Evolutionary conservation across 2,113 vertebrate species (phyloP), one percentile per base, ranked within the genome.

Genomic region (Condylura cristata): DNA sequence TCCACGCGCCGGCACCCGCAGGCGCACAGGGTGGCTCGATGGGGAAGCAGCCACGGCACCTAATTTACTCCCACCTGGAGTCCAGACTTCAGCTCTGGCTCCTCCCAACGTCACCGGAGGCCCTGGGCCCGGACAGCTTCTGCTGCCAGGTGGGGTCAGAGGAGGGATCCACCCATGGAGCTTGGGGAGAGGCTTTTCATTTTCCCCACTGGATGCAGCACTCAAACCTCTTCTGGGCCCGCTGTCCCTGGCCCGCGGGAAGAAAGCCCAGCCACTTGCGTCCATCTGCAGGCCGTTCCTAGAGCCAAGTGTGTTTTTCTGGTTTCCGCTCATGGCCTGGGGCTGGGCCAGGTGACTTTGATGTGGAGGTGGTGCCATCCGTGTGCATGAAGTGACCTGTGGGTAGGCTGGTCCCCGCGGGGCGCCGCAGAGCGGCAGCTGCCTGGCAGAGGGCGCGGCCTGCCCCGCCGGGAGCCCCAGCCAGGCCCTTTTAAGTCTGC

Each of bases 381-480:
- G 60, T 79, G 94, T 83, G 78, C 81, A 39, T 53, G 97, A 72
- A 89, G 96, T 97, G 97, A 97, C 96, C 76, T 34, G 97, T 92
- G 60, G 86, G 81, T 96, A 92, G 86, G 96, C 81, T 93, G 96
- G 87, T 75, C 93, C 85, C 95, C 87, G 82, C 95, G 89, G 89
- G 75, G 46, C 17, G 10, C 60, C 28, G 5, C 68, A 78, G 22
- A 63, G 46, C 12, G 0, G 3, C 68, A 53, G 71, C 56, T 79
- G 46, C 80, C 71, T 90, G 93, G 63, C 34, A 79, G 86, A 16
- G 80, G 80, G 93, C 93, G 94, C 86, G 89, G 30, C 90, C 93
- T 82, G 39, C 53, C 6, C 51, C 41, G 84, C 78, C 41, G 70
- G 96, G 96, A 97, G 93, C 63, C 93, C 95, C 80, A 39, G 79